These are phyloP conservation scores for Arizona elegans DNA, from an alignment of 2,113 vertebrate species.

Conservation along the genomic window DNA sequence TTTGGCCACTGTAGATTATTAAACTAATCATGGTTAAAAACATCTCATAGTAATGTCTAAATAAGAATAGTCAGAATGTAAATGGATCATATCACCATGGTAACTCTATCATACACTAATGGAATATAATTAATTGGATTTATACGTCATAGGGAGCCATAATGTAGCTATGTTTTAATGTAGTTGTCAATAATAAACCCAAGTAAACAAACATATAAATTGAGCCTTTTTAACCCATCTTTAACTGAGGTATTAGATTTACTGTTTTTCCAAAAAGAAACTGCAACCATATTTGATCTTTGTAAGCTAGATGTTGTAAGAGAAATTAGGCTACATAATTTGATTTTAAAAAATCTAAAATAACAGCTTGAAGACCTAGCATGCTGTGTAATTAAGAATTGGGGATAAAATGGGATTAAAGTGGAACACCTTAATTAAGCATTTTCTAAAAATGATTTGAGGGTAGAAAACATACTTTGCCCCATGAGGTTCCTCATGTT, in stretches of 20 bases:
- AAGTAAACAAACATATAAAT: neutral
- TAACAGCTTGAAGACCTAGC: neutral
- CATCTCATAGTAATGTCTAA: neutral
- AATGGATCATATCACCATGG: neutral
- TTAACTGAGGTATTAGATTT: neutral
- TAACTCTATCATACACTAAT: neutral
- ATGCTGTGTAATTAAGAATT: neutral
- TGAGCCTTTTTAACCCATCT: neutral
- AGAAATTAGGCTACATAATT: neutral
- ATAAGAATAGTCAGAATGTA: neutral
- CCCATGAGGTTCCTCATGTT: neutral
- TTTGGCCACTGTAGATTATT: neutral
- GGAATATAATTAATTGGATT: neutral
- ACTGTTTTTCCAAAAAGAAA: neutral
- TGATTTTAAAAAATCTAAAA: neutral
- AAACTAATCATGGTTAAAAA: neutral
- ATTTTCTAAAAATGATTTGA: neutral
- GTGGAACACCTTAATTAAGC: neutral
- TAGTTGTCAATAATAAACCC: neutral
- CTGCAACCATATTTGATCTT: neutral
- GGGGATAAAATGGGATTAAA: neutral
- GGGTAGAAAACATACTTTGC: neutral
- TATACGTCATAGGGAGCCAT: neutral
- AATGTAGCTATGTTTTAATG: neutral
- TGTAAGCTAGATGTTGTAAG: neutral